phyloP scores from a whole-genome alignment of 1,140 invertebrate genomes.

The Dendrolimus punctatus region DNA sequence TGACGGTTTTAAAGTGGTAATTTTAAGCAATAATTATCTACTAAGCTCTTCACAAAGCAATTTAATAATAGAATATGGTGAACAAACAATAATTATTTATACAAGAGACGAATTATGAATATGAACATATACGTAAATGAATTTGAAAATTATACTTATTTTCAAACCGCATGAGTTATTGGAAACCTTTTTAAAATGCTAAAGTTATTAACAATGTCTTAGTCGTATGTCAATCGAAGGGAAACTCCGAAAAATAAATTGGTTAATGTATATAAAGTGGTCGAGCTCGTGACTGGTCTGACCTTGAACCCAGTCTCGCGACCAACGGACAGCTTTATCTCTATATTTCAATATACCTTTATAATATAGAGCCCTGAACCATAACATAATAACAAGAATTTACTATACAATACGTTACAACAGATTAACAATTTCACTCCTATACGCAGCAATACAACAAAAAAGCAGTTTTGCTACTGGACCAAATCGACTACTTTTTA shows the following conservation, averaged over 20 bases:
- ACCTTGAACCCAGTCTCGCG: slow-evolving; percentile 38
- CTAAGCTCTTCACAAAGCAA: too few species aligned
- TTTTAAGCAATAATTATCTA: too few species aligned
- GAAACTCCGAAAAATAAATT: slow-evolving; percentile 50
- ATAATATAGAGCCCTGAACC: slow-evolving; percentile 49
- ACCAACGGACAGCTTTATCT: slow-evolving; percentile 37
- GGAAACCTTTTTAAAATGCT: slow-evolving; percentile 26
- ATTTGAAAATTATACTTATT: too few species aligned
- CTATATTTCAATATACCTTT: slow-evolving; percentile 40
- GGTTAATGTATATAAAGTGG: slow-evolving; percentile 52
- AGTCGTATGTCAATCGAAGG: slow-evolving; percentile 40
- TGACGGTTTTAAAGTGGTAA: too few species aligned
- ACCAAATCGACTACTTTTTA: slow-evolving; percentile 11
- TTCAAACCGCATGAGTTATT: slow-evolving; percentile 3
- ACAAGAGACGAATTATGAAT: too few species aligned
- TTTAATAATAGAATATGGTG: too few species aligned
- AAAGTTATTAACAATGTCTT: slow-evolving; percentile 30
- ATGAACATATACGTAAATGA: too few species aligned
- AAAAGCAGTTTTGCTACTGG: slow-evolving; percentile 18
- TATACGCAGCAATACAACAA: slow-evolving; percentile 9
- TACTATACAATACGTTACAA: slow-evolving; percentile 32
- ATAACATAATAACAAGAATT: slow-evolving; percentile 36
- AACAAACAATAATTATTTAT: too few species aligned
- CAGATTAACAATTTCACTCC: slow-evolving; percentile 10
- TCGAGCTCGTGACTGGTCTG: slow-evolving; percentile 53